Evolutionary conservation across 53 echinoderm and acorn worm species (phyloP).

Genomic region (Arbacia lixula): DNA sequence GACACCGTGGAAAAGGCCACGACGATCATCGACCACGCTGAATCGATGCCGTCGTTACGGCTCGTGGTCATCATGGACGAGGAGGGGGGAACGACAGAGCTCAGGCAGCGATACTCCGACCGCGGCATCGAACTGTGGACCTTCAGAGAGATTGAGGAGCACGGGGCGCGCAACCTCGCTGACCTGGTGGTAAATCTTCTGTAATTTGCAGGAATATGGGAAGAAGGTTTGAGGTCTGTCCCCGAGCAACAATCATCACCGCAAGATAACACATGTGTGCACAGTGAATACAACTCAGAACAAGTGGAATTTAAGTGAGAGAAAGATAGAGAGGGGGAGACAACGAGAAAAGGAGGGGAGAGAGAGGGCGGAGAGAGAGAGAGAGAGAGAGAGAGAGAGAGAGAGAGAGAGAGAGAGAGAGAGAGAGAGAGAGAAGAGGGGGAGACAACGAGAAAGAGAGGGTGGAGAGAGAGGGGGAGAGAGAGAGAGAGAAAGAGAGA

Average conservation of each 20-base stretch:
- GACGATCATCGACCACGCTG: constrained; percentile 50
- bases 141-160: constrained; percentile 68
- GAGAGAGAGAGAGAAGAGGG: background rate
- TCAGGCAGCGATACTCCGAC: constrained; percentile 24
- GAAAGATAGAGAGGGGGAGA: background rate
- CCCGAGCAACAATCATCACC: no score
- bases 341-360: background rate
- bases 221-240: no score
- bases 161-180: constrained; percentile 61
- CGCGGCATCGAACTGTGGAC: constrained; percentile 68
- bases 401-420: background rate
- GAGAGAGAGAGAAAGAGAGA: no score
- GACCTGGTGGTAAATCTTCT: constrained; percentile 76
- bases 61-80: constrained; percentile 69
- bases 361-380: background rate
- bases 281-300: background rate
- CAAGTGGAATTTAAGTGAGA: background rate
- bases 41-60: constrained; percentile 58
- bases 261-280: background rate
- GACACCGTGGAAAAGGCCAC: constrained; percentile 64
- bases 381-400: background rate
- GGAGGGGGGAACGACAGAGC: constrained; percentile 51
- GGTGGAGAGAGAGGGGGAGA: no score
- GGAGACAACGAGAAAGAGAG: background rate
- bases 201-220: no score